Evolutionary conservation across 1,140 invertebrate species (phyloP).

Genomic region (Venturia canescens): DNA sequence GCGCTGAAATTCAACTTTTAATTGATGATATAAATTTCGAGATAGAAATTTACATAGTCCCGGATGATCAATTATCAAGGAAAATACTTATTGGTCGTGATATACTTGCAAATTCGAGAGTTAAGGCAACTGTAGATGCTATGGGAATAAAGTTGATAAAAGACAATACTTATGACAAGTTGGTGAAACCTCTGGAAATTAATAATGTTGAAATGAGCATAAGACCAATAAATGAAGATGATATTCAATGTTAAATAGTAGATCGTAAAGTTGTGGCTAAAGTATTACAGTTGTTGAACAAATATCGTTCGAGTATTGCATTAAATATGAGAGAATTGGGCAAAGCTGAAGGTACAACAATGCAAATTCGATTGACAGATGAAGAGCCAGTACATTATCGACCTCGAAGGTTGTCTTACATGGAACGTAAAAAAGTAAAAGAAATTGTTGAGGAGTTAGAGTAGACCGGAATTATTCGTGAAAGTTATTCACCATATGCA

Average conservation of each 20-base stretch:
- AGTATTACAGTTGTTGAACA: constrained; percentile 32
- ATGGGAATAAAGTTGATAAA: background rate
- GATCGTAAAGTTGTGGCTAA: constrained; percentile 24
- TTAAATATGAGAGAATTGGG: constrained; percentile 49
- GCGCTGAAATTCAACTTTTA: background rate
- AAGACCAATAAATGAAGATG: background rate
- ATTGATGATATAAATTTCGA: constrained; percentile 31
- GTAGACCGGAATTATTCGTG: constrained; percentile 51
- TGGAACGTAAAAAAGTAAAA: constrained; percentile 60
- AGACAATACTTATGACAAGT: too few species aligned
- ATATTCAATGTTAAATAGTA: background rate
- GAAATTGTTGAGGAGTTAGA: constrained; percentile 62
- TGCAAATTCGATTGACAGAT: constrained; percentile 61
- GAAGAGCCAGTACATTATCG: constrained; percentile 61
- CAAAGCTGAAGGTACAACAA: constrained; percentile 50
- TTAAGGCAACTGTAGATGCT: background rate
- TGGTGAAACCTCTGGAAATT: background rate
- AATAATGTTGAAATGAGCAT: background rate
- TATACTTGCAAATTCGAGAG: constrained; percentile 19
- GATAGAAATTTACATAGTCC: constrained; percentile 31
- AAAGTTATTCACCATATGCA: constrained; percentile 60
- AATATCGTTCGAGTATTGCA: constrained; percentile 50
- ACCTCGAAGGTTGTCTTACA: constrained; percentile 57
- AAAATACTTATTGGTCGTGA: constrained; percentile 45
- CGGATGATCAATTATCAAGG: constrained; percentile 23